phyloP scores from a whole-genome alignment of 2,888 invertebrate genomes.

The Hypena proboscidalis region DNA sequence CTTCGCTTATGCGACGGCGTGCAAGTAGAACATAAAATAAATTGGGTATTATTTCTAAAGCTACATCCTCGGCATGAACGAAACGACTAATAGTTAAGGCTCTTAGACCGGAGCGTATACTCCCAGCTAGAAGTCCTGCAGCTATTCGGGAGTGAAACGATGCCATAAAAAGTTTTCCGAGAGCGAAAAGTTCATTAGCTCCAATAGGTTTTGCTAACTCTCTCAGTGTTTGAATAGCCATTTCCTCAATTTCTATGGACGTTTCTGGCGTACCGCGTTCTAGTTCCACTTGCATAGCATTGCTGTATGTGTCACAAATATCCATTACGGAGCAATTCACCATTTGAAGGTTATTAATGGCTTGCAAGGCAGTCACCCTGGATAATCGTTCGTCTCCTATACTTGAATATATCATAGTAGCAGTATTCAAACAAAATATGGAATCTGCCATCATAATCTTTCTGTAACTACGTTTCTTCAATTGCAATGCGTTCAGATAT shows the following conservation, averaged over 20 bases:
- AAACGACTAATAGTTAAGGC: conserved; percentile 72
- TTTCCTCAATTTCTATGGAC: conserved; percentile 65
- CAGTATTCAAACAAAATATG: conserved; percentile 70
- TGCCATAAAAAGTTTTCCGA: conserved; percentile 74
- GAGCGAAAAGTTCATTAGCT: conserved; percentile 72
- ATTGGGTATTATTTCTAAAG: conserved; percentile 74
- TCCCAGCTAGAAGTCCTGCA: conserved; percentile 58
- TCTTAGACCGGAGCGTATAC: conserved; percentile 72
- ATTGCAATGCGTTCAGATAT: conserved; percentile 50
- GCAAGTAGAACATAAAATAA: conserved; percentile 72
- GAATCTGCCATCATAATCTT: conserved; percentile 61
- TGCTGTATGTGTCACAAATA: conserved; percentile 76
- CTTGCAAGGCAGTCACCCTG: conserved; percentile 58
- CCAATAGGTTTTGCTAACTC: conserved; percentile 60
- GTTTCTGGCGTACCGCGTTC: conserved; percentile 65
- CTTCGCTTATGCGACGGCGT: conserved; percentile 76
- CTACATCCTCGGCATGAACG: conserved; percentile 68
- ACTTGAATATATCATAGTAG: conserved; percentile 63
- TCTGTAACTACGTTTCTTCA: conserved; percentile 56
- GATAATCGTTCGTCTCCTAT: conserved; percentile 64
- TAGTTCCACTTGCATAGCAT: conserved; percentile 75
- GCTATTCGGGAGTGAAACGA: conserved; percentile 73
- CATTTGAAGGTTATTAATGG: conserved; percentile 65
- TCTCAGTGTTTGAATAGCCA: conserved; percentile 60
- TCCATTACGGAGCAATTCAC: conserved; percentile 67